Evolutionary conservation across 2,113 vertebrate genomes (phyloP), one percentile per base, ranked within the genome.

Genomic region (Dendropsophus ebraccatus): DNA sequence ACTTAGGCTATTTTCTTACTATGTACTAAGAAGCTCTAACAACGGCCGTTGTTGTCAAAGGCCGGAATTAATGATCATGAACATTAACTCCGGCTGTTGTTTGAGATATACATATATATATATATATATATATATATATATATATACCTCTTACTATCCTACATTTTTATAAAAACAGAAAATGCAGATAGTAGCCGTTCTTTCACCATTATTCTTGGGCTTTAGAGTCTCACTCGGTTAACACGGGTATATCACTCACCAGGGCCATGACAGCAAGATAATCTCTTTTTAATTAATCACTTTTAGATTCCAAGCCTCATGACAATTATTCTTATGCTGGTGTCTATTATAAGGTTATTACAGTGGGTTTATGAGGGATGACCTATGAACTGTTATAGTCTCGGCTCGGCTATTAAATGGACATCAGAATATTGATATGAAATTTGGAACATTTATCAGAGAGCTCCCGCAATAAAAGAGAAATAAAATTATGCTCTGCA

Each of bases 201-300:
- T n/a, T n/a, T n/a, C n/a, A n/a, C n/a, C n/a, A n/a, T n/a, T n/a
- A n/a, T 70, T 41, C 67, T 70, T 4, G 7, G 17, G 65, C 28
- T 35, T 69, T 2, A 65, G 23, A 35, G 17, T 37, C 65, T 35
- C 65, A 69, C 6, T 7, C 10, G 9, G 16, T 17, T 30, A 35
- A 35, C 65, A 10, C 16, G 0, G 21, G 14, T 0, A 23, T 70
- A 37, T 70, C 67, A 12, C 32, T 70, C 32, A 41, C 35, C 21
- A 70, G 41, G 12, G 67, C 32, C 8, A 41, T 70, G 17, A 70
- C 67, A 41, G 35, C 67, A 11, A 32, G 35, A 41, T 70, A 70
- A 70, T 70, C 67, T 70, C 23, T 37, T 41, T 70, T 41, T 70
- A 70, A 70, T 70, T 70, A 41, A 70, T 70, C 17, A 70, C 32